These are phyloP conservation scores for Lophotriccus pileatus DNA, from an alignment of 2,797 vertebrate species.

Conservation along the genomic window DNA sequence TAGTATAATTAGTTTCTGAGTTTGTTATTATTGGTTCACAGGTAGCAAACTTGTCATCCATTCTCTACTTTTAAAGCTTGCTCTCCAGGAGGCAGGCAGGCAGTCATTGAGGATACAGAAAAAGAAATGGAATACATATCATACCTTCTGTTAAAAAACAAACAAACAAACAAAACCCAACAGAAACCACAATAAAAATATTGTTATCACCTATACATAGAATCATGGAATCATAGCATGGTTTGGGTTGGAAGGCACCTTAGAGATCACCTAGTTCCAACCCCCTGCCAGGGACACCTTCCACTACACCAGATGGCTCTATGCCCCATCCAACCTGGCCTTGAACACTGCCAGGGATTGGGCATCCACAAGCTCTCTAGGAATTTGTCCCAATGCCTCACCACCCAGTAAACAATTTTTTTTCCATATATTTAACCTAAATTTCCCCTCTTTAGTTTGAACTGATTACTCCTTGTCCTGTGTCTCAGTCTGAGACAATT, in stretches of 20 bases:
- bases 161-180: neutral
- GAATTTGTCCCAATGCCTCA: neutral
- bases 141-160: neutral
- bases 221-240: neutral
- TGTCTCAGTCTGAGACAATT: neutral
- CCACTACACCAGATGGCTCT: neutral
- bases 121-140: neutral
- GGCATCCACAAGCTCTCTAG: neutral
- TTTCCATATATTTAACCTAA: neutral
- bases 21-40: neutral
- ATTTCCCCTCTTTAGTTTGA: neutral
- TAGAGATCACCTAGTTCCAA: neutral
- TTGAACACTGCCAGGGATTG: neutral
- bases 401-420: neutral
- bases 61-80: neutral
- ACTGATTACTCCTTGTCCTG: neutral
- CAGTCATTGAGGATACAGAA: neutral
- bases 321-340: neutral
- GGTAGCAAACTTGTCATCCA: neutral
- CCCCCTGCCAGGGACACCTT: neutral
- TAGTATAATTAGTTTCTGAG: neutral
- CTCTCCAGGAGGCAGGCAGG: neutral
- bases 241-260: neutral
- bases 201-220: neutral
- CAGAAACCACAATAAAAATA: neutral